phyloP scores from a whole-genome alignment of 2,888 invertebrate genomes.

The Lamproptera curius region DNA sequence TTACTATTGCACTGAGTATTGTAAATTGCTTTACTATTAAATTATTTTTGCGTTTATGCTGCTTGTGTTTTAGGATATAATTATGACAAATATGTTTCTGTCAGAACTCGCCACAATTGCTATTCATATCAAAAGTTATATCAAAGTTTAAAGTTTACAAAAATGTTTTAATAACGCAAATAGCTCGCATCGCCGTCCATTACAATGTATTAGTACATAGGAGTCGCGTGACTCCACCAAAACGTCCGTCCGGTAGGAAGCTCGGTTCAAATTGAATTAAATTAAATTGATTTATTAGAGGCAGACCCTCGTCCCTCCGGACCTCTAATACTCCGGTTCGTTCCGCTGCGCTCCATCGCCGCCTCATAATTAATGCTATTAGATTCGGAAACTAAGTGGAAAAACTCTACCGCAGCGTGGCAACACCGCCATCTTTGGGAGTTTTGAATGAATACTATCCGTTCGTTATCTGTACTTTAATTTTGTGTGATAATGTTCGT shows the following conservation, averaged over 20 bases:
- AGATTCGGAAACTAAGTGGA: conserved; percentile 62
- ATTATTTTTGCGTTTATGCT: too few species aligned
- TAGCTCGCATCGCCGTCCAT: conserved; percentile 8
- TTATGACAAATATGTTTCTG: too few species aligned
- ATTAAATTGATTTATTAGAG: conserved; percentile 75
- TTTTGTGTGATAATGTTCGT: too few species aligned
- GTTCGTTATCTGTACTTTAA: too few species aligned
- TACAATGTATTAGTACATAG: conserved; percentile 22
- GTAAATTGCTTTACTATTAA: too few species aligned
- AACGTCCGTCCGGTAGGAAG: conserved; percentile 52
- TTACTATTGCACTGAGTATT: too few species aligned
- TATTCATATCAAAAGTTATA: too few species aligned
- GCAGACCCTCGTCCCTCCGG: conserved; percentile 44
- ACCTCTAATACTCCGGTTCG: conserved; percentile 34
- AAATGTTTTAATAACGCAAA: not conserved
- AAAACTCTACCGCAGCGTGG: conserved; percentile 40
- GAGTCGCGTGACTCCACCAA: conserved; percentile 60
- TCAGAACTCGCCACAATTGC: too few species aligned
- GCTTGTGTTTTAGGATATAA: too few species aligned
- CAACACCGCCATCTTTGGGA: not conserved
- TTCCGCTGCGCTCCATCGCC: conserved; percentile 47
- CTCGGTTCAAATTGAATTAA: conserved; percentile 72
- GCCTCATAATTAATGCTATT: conserved; percentile 70
- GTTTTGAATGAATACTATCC: too few species aligned
- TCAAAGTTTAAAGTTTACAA: too few species aligned